Conservation (phyloP, 2,888 invertebrate species). For the Ischnura elegans region DNA sequence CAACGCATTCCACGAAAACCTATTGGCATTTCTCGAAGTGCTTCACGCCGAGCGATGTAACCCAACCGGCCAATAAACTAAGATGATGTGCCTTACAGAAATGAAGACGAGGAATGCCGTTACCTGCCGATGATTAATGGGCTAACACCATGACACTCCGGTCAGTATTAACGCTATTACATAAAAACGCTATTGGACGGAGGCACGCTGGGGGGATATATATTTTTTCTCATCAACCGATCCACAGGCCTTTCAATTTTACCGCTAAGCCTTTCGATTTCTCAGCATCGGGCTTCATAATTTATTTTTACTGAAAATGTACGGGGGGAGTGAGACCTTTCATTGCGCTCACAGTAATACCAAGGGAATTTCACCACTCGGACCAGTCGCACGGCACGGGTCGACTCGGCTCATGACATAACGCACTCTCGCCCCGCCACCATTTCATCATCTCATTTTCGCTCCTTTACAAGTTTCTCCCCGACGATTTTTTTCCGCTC, state of each 20-base stretch:
- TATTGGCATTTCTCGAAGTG: too few relatives aligned
- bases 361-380: background rate
- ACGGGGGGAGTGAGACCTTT: background rate
- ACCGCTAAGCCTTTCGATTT: background rate
- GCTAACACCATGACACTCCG: background rate
- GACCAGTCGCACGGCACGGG: background rate
- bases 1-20: too few relatives aligned
- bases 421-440: background rate
- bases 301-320: background rate
- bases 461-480: background rate
- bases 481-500: constrained; percentile 5
- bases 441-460: constrained; percentile 34
- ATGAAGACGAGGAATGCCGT: background rate
- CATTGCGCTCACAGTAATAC: background rate
- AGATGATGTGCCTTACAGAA: background rate
- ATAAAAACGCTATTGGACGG: background rate
- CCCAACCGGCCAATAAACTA: background rate
- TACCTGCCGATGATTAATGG: background rate
- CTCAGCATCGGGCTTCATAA: background rate
- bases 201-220: background rate
- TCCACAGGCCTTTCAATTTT: background rate
- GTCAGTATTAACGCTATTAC: background rate
- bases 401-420: background rate
- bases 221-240: background rate
- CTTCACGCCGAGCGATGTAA: too few relatives aligned